Percentiles rank a stretch among this genome's conserved stretches.
These are phyloP conservation scores for Tenthredo mesomela DNA, from an alignment of 2,888 invertebrate genomes.

Conservation along the genomic window DNA sequence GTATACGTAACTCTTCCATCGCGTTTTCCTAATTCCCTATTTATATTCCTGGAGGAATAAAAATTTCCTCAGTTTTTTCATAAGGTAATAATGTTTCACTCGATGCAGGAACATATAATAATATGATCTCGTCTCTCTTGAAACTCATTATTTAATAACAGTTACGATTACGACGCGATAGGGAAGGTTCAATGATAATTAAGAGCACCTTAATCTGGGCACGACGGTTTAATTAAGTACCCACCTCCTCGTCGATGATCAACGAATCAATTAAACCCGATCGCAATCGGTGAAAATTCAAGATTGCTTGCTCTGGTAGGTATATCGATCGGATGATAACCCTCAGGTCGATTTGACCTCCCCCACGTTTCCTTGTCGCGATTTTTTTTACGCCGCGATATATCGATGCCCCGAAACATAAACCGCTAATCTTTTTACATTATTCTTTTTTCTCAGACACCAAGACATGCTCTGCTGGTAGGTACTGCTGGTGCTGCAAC, in stretches of 20 bases:
- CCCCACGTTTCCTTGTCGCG: background rate
- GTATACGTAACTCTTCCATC: background rate
- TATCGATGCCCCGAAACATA: conserved; percentile 21
- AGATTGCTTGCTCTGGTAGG: background rate
- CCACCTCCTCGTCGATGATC: background rate
- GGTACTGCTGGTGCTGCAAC: background rate
- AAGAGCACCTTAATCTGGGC: background rate
- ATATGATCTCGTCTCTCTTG: background rate
- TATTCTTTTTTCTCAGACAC: background rate
- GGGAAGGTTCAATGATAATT: conserved; percentile 1
- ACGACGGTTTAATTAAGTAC: background rate
- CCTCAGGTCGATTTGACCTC: background rate
- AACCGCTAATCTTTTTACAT: background rate
- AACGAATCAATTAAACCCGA: conserved; percentile 39
- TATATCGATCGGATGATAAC: conserved; percentile 30
- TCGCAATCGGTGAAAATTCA: conserved; percentile 4
- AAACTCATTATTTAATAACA: background rate
- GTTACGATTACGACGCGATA: background rate
- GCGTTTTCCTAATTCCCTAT: background rate
- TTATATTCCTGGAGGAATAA: background rate
- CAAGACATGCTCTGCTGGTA: background rate
- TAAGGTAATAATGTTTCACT: background rate
- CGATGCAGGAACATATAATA: no score
- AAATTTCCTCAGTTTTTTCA: background rate
- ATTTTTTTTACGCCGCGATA: background rate